Percentiles rank a stretch among this genome's conserved stretches.
These are phyloP conservation scores for Gymnocypris eckloni DNA, from an alignment of 2,797 vertebrate species.

Conservation along the genomic window DNA sequence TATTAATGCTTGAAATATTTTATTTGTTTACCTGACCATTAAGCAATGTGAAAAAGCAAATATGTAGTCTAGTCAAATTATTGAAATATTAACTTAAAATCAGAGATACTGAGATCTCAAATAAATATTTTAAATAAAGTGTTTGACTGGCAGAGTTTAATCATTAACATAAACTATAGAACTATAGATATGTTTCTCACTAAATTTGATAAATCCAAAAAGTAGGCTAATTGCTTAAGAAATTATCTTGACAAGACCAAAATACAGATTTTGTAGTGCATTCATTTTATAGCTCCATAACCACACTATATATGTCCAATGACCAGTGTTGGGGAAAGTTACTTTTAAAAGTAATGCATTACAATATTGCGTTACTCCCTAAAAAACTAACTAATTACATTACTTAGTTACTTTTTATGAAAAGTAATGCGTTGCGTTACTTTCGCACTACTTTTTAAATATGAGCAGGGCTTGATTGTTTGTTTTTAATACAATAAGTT, in stretches of 20 bases:
- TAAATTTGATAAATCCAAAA: not conserved
- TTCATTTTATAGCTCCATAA: not conserved
- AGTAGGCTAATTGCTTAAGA: not conserved
- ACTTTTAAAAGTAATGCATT: no score
- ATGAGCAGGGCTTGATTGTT: no score
- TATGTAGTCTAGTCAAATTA: not conserved
- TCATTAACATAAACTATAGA: not conserved
- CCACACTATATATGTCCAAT: not conserved
- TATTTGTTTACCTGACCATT: not conserved
- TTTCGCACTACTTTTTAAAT: no score
- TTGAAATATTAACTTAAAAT: not conserved
- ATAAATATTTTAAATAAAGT: not conserved
- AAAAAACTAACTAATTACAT: no score
- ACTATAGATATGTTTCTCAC: not conserved
- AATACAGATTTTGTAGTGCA: not conserved
- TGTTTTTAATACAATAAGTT: no score
- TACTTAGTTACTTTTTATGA: no score
- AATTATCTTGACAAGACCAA: not conserved
- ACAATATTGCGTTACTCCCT: no score
- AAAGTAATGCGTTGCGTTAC: no score
- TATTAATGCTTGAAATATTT: not conserved
- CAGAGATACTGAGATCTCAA: not conserved
- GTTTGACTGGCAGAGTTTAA: not conserved
- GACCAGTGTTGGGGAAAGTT: no score
- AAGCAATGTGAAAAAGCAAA: not conserved